Base-by-base conservation (phyloP, 2,113 vertebrate species). In the Xyliphius kryptos region DNA sequence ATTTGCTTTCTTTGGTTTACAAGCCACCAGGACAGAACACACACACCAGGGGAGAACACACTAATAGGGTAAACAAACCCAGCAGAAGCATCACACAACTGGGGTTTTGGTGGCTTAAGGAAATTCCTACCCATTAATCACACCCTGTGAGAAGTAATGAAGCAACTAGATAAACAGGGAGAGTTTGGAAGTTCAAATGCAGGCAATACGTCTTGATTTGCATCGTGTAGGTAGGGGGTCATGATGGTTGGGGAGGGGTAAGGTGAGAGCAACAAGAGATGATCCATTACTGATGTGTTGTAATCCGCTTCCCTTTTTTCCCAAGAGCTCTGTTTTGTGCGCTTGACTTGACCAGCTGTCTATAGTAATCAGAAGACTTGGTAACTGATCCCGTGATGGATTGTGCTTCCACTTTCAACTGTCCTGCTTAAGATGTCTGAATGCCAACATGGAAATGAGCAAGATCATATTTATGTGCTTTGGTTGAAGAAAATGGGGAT, bases 341-440 rank as follows among this genome's bases (percentile, higher is more conserved):
- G 60, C 46, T 60, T 17, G 11, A 57, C 58, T 63, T 54, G 63
- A 64, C 67, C 63, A 54, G 47, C 56, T 70, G 67, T 64, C 67
- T 69, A 13, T 38, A 38, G 61, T 60, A 66, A 56, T 60, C 60
- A 44, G 53, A 48, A 6, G 47, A 70, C 52, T 71, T 48, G 44
- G 71, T 61, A 68, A 64, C 67, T 76, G 50, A 67, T 63, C 70
- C 26, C 4, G 48, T 75, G 74, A 75, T 69, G 55, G 67, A 75
- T 72, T 66, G 61, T 22, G 66, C 61, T 63, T 59, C 52, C 15
- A 58, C 56, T 65, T 68, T 71, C 47, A 63, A 55, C 53, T 62
- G 59, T 52, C 54, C 65, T 51, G 40, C 21, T 61, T 41, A 46
- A 62, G n/a, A n/a, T n/a, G n/a, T n/a, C n/a, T n/a, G 52, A 58